These are phyloP conservation scores for Norana najaformis DNA, from an alignment of 2,888 invertebrate species.

Conservation along the genomic window DNA sequence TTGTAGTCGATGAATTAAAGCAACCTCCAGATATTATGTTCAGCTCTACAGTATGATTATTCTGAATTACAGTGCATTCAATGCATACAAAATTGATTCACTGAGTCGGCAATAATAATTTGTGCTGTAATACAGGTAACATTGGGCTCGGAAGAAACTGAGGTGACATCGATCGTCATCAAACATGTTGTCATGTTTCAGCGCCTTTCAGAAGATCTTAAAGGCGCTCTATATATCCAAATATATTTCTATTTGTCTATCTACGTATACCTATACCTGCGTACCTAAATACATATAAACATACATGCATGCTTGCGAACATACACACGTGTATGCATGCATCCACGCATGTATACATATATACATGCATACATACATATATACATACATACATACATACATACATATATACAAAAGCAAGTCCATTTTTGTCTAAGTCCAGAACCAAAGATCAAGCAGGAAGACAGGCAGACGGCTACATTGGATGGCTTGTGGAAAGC, in stretches of 20 bases:
- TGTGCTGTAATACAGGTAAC: neutral
- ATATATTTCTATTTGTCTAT: too few species aligned
- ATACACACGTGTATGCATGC: neutral
- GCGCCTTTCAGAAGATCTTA: neutral
- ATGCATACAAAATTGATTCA: neutral
- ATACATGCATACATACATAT: neutral
- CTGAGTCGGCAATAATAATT: neutral
- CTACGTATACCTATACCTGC: neutral
- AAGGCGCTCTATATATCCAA: too few species aligned
- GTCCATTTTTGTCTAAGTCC: too few species aligned
- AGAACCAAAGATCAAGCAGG: too few species aligned
- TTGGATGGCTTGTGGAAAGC: too few species aligned
- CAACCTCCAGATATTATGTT: neutral
- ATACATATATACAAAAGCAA: neutral
- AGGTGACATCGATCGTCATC: neutral
- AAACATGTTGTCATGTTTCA: neutral
- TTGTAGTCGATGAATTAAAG: too few species aligned
- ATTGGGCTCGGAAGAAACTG: neutral
- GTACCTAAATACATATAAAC: neutral
- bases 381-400: neutral
- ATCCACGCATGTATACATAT: neutral
- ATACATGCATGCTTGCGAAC: neutral
- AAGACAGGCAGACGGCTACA: too few species aligned
- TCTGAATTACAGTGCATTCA: too few species aligned
- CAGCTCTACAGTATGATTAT: too few species aligned